Conservation (phyloP, 1,140 invertebrate species). For the Teleopsis dalmanni region DNA sequence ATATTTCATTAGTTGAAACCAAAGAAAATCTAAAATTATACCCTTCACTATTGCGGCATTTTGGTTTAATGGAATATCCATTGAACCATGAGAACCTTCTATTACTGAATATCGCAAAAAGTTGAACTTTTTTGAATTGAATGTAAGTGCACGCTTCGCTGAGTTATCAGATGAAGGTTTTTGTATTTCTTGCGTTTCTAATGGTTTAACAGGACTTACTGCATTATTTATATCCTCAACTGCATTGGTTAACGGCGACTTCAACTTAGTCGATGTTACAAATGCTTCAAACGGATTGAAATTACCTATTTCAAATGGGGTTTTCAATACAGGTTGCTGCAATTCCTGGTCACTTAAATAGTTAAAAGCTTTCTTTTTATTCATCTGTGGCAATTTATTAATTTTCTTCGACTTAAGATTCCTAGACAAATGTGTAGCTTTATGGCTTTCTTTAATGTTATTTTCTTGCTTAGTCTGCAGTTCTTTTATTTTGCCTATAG, state of each 20-base stretch:
- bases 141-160: constrained; percentile 17
- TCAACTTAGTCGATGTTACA: constrained; percentile 24
- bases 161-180: too few relatives aligned
- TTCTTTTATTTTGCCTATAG: constrained; percentile 1
- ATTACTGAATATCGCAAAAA: constrained; percentile 25
- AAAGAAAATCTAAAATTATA: background rate
- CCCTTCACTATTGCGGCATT: too few relatives aligned
- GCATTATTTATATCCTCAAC: constrained; percentile 3
- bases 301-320: constrained; percentile 20
- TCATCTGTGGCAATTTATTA: background rate
- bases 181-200: background rate
- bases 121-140: constrained; percentile 14
- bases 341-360: background rate
- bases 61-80: too few relatives aligned
- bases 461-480: background rate
- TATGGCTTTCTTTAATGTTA: background rate
- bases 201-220: constrained; percentile 17
- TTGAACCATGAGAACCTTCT: too few relatives aligned
- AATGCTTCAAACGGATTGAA: constrained; percentile 20
- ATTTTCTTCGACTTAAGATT: constrained; percentile 9
- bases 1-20: background rate
- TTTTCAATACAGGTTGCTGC: constrained; percentile 11
- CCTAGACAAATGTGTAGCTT: background rate
- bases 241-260: background rate
- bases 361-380: background rate